Evolutionary conservation across 1,140 invertebrate species (phyloP).

Genomic region (Sitodiplosis mosellana): DNA sequence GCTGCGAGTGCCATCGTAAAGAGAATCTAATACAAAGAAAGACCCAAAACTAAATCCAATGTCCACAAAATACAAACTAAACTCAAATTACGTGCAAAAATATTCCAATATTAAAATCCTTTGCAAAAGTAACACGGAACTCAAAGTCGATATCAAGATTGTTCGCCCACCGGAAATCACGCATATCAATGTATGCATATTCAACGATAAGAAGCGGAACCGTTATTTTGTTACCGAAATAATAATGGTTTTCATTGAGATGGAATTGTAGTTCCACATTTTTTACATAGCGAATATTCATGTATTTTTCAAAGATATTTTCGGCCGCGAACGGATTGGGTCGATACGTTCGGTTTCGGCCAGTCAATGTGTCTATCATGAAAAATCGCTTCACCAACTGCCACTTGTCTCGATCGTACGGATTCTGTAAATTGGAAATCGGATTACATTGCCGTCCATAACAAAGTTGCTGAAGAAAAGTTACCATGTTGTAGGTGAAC

Average conservation of each 20-base stretch:
- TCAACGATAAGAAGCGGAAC: conserved; percentile 14
- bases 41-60: conserved; percentile 5
- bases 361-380: conserved; percentile 36
- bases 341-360: conserved; percentile 12
- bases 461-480: not conserved
- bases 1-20: conserved; percentile 11
- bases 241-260: conserved; percentile 7
- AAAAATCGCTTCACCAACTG: conserved; percentile 48
- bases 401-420: conserved; percentile 32
- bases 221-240: conserved; percentile 11
- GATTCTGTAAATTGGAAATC: conserved; percentile 6
- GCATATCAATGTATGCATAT: conserved; percentile 15
- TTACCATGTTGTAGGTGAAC: conserved; percentile 16
- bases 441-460: not conserved
- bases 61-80: no score
- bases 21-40: conserved; percentile 3
- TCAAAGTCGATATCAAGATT: conserved; percentile 11
- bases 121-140: conserved; percentile 9
- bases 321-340: conserved; percentile 15
- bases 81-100: not conserved
- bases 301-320: conserved; percentile 16
- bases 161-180: conserved; percentile 9
- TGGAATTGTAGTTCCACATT: conserved; percentile 14
- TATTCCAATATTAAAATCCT: conserved; percentile 1
- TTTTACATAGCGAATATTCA: conserved; percentile 14